Percentiles rank a stretch among this genome's conserved stretches.
phyloP scores from a whole-genome alignment of 2,888 invertebrate genomes.

The Eudemis profundana region DNA sequence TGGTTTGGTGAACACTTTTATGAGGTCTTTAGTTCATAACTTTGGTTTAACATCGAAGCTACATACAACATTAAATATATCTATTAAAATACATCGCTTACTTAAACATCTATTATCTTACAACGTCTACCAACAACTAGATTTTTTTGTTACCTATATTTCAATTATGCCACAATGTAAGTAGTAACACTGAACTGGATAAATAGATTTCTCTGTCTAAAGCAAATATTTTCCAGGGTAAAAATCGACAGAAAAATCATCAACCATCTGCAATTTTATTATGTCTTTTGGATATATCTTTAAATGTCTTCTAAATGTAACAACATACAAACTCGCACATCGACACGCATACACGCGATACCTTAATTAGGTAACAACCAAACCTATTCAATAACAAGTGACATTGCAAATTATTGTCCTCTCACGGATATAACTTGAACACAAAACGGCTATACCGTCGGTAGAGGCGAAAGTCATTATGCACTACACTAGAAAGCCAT shows the following conservation, averaged over 20 bases:
- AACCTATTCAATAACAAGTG: conserved; percentile 31
- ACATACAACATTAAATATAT: conserved; percentile 39
- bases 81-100: conserved; percentile 42
- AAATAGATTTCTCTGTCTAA: neutral
- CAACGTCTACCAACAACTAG: conserved; percentile 33
- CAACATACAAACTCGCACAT: conserved; percentile 29
- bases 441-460: conserved; percentile 54
- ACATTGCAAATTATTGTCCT: conserved; percentile 51
- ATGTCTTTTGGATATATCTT: too few relatives aligned
- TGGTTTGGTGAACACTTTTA: conserved; percentile 11
- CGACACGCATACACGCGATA: conserved; percentile 20
- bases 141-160: conserved; percentile 9
- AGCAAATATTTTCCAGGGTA: neutral
- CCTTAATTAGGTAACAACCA: conserved; percentile 30
- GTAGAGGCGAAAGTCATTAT: conserved; percentile 13
- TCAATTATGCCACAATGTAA: neutral
- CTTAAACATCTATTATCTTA: conserved; percentile 39
- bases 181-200: neutral
- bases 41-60: conserved; percentile 33
- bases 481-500: neutral
- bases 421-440: conserved; percentile 61
- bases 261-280: too few relatives aligned
- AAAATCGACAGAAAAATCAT: neutral
- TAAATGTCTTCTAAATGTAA: conserved; percentile 15
- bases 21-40: conserved; percentile 20